These are phyloP conservation scores for Rutilus rutilus DNA, from an alignment of 2,113 vertebrate genomes.

Conservation along the genomic window DNA sequence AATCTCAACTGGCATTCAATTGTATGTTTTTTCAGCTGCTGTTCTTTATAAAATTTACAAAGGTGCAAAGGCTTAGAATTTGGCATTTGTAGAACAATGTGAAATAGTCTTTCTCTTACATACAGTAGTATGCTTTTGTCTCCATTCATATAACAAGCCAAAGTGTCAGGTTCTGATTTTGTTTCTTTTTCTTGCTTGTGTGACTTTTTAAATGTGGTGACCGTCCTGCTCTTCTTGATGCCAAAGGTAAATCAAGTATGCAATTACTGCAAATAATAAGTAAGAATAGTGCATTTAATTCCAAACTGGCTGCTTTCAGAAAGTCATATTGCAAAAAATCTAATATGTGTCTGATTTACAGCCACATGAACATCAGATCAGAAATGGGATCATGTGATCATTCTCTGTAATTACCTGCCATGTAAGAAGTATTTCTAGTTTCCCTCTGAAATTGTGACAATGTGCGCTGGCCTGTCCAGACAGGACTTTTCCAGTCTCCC, in stretches of 20 bases:
- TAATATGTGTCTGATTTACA: too few relatives aligned
- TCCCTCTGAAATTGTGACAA: neutral
- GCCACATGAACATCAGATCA: too few relatives aligned
- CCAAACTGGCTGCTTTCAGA: too few relatives aligned
- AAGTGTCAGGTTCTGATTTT: neutral
- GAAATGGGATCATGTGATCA: too few relatives aligned
- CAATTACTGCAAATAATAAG: too few relatives aligned
- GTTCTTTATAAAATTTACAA: neutral
- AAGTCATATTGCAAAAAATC: too few relatives aligned
- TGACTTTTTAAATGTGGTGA: neutral
- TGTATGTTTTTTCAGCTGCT: neutral
- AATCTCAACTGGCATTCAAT: neutral
- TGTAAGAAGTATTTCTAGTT: neutral
- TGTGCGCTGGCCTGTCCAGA: neutral
- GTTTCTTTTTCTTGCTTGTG: neutral
- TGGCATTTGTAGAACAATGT: neutral
- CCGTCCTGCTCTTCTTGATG: too few relatives aligned
- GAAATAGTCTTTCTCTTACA: neutral
- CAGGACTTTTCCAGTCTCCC: neutral
- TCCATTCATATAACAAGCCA: neutral
- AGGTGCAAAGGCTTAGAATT: neutral
- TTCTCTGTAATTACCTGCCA: conserved; percentile 2
- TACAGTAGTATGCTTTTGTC: neutral
- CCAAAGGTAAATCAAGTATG: too few relatives aligned
- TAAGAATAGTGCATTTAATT: too few relatives aligned